Percentiles rank a stretch among this genome's conserved stretches.
These are phyloP conservation scores for Cabera pusaria DNA, from an alignment of 2,888 invertebrate species.

Conservation along the genomic window DNA sequence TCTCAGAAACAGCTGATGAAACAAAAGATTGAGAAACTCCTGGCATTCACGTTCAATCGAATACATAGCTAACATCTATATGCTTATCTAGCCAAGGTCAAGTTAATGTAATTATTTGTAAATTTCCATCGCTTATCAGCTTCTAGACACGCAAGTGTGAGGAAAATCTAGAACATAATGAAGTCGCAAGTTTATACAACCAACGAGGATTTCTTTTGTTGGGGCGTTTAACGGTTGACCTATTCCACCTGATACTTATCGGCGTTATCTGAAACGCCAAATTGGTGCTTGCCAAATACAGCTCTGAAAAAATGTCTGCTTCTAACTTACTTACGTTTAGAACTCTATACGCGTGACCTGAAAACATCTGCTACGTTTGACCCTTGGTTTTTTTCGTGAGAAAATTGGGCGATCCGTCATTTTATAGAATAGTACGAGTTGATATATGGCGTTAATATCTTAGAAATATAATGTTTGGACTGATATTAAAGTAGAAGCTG, in stretches of 20 bases:
- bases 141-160: slow-evolving; percentile 9
- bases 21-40: slow-evolving; percentile 3
- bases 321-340: too few species aligned
- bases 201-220: too few species aligned
- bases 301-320: too few species aligned
- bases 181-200: too few species aligned
- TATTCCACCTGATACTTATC: slow-evolving; percentile 5
- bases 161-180: too few species aligned
- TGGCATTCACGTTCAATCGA: not conserved
- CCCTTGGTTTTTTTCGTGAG: not conserved
- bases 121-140: slow-evolving; percentile 9
- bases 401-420: slow-evolving; percentile 2
- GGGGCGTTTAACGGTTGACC: too few species aligned
- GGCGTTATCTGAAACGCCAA: slow-evolving; percentile 10
- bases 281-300: too few species aligned
- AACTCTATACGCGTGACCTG: too few species aligned
- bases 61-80: not conserved
- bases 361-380: slow-evolving; percentile 6
- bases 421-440: not conserved
- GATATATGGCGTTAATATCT: slow-evolving; percentile 6
- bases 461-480: too few species aligned
- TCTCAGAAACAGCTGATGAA: slow-evolving; percentile 13
- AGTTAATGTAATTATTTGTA: slow-evolving; percentile 5
- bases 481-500: too few species aligned
- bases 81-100: slow-evolving; percentile 12